These are phyloP conservation scores for Gallirallus australis DNA, from an alignment of 2,797 vertebrate genomes.

Conservation along the genomic window DNA sequence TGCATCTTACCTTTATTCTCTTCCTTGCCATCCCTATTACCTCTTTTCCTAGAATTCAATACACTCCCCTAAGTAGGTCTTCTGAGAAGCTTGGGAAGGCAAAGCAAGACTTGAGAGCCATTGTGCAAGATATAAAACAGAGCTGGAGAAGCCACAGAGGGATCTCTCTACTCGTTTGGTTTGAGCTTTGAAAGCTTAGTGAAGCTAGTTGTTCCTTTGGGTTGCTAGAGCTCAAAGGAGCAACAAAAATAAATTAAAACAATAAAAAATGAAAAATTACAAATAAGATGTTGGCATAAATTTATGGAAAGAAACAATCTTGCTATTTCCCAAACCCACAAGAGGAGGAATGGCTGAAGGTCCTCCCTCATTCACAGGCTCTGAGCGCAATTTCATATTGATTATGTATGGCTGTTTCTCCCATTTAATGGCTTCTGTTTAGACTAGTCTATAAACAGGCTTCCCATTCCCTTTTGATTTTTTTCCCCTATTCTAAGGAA, in stretches of 20 bases:
- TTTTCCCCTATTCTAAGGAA: background rate
- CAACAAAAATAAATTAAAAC: background rate
- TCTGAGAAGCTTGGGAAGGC: background rate
- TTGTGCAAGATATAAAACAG: background rate
- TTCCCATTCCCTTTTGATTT: background rate
- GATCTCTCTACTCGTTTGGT: background rate
- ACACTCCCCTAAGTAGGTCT: background rate
- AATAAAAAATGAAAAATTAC: background rate
- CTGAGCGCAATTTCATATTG: background rate
- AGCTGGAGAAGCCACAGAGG: background rate
- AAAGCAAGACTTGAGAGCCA: background rate
- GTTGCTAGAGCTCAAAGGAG: background rate
- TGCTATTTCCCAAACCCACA: background rate
- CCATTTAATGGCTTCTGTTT: background rate
- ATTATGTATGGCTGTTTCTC: background rate
- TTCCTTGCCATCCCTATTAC: background rate
- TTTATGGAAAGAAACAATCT: background rate
- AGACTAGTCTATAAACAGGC: background rate
- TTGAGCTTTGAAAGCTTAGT: background rate
- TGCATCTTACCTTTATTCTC: background rate
- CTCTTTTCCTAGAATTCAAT: background rate
- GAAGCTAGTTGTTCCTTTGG: background rate
- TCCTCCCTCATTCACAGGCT: background rate
- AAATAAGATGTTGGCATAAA: background rate
- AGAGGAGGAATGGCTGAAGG: background rate